Percentiles rank a stretch among this genome's conserved stretches.
Evolutionary conservation across 2,113 vertebrate genomes (phyloP).

Genomic region (Herpetotheres cachinnans): DNA sequence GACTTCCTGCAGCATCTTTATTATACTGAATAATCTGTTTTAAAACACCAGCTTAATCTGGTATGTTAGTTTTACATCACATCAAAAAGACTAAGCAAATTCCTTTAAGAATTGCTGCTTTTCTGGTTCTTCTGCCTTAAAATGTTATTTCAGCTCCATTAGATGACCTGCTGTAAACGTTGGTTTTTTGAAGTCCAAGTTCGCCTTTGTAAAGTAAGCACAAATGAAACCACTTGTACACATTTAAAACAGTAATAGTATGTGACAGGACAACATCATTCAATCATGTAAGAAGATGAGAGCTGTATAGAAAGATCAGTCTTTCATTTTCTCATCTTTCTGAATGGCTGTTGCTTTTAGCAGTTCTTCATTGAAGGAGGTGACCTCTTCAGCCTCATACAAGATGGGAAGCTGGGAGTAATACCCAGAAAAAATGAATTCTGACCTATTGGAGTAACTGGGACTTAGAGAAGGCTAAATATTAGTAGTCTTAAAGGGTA

Average conservation of each 20-base stretch:
- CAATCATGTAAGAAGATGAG: background rate
- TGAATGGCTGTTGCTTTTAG: background rate
- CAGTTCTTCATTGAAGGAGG: background rate
- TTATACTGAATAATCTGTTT: background rate
- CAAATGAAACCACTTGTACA: background rate
- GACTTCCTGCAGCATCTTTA: background rate
- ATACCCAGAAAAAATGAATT: background rate
- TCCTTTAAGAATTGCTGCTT: background rate
- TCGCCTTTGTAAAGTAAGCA: background rate
- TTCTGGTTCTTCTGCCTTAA: background rate
- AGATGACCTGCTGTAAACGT: background rate
- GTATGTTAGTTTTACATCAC: background rate
- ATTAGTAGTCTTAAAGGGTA: background rate
- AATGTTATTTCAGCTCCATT: background rate
- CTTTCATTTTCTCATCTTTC: background rate
- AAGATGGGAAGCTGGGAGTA: background rate
- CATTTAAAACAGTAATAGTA: background rate
- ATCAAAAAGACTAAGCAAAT: background rate
- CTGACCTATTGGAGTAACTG: background rate
- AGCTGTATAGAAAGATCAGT: background rate
- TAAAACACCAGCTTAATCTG: background rate
- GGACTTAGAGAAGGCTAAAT: background rate
- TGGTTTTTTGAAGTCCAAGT: background rate
- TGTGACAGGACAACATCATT: slow-evolving; percentile 9
- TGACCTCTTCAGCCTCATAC: background rate